Base-by-base conservation (phyloP, 2,888 invertebrate genomes). In the Himalopsyche tibetana region DNA sequence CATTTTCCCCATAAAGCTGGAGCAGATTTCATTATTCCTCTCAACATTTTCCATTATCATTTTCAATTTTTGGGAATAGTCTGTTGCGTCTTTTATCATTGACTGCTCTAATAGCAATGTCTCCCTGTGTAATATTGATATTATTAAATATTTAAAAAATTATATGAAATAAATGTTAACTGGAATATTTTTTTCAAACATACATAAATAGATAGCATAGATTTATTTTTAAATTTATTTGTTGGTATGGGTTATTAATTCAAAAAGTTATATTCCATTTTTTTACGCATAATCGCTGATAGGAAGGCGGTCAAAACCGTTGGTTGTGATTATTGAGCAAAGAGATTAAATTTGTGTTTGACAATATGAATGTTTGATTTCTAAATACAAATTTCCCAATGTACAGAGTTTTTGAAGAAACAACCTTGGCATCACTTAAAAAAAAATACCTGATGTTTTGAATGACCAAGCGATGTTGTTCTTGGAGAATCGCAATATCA, bases 391-490 rank as follows among this genome's bases (percentile, higher is more conserved):
- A 82, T 45, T n/a, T 15, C 51, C 8, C 38, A 11, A 45, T 82
- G 55, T 17, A 82, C 17, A 9, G 2, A 45, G 45, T 8, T 45
- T 6, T 45, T 4, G 45, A 45, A 45, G 45, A 45, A 45, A 11
- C 45, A 8, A 45, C 45, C 45, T 45, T 80, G 28, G 28, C 2
- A 28, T 28, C 28, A 28, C 28, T 28, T 2, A 28, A 0, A 28
- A 2, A 28, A 28, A 28, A 28, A 1, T 36, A 93, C 93, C 92
- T 94, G 2, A 95, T 92, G 90, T 94, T 94, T 84, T 94, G 94
- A 90, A 95, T 92, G 42, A 94, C 91, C 0, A 92, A 93, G 87
- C 92, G 90, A 90, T 94, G 94, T 84, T 93, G 93, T 42, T 92
- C 91, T 56, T 92, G 90, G 15, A 93, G 89, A 90, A 92, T 91